Evolutionary conservation across 2,888 invertebrate genomes (phyloP), one percentile per base, ranked within the genome.

Genomic region (Himalopsyche anomala): DNA sequence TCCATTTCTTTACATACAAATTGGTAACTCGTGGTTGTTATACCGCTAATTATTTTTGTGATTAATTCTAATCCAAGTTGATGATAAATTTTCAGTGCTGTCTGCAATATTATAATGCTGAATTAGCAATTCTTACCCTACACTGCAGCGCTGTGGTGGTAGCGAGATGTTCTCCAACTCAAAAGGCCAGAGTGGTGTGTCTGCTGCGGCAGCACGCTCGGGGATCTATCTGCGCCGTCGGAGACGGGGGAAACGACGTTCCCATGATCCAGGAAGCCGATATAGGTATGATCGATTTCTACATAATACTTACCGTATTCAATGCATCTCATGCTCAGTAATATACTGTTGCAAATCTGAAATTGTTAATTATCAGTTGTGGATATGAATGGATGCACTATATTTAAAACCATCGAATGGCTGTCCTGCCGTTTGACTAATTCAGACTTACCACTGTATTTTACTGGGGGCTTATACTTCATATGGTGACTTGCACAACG

Each of bases 191-290:
- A 89, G 96, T 96, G 85, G 96, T 94, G 90, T 89, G 90, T 3
- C 90, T 93, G 89, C 88, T 93, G 90, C 91, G 93, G 1, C 79
- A 84, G 19, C 82, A 87, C 40, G 90, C 91, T 40, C 89, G 92
- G 0, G 89, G 89, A 0, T 96, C 98, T 0, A 98, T 98, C 0
- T 98, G 98, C 1, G 98, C 99, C 0, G 97, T 98, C n/a, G 99
- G 99, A 0, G 99, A 99, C 91, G 99, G 99, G 2, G 99, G 99
- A 74, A 99, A 99, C 91, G 99, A 99, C 91, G 99, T 99, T 40
- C 93, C 93, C 87, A 99, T 99, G 99, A 99, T 99, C 90, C 98
- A 98, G 91, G 98, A 98, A 90, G 98, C 99, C 0, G 98, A 99
- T 90, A 97, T 99, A 5, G 99, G 99, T 90, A 90, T 54, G 55